Percentiles rank a stretch among this genome's conserved stretches.
These are phyloP conservation scores for Tetramorium parvispinum DNA, from an alignment of 1,140 invertebrate genomes.

Conservation along the genomic window DNA sequence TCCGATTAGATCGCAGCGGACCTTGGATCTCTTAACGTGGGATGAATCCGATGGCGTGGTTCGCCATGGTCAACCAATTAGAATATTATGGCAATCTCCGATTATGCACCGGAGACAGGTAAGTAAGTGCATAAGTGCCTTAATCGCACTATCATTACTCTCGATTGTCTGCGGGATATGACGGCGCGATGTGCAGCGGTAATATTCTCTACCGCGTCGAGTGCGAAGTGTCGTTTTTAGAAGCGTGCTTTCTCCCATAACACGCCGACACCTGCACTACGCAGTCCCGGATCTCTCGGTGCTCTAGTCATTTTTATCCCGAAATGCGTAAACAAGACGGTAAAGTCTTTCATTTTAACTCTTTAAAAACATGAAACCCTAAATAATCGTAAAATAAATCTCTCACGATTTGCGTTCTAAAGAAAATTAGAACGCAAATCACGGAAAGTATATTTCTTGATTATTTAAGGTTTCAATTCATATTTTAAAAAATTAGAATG, in stretches of 20 bases:
- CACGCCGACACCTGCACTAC: neutral
- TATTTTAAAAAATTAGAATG: too few relatives aligned
- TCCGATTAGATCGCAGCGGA: slow-evolving; percentile 16
- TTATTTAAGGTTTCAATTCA: too few relatives aligned
- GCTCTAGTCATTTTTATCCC: neutral
- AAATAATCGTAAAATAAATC: neutral
- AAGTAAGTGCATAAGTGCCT: slow-evolving; percentile 51
- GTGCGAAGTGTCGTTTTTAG: slow-evolving; percentile 13
- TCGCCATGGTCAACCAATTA: slow-evolving; percentile 14
- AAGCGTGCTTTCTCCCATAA: slow-evolving; percentile 20
- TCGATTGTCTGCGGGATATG: slow-evolving; percentile 35
- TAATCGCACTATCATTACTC: slow-evolving; percentile 47
- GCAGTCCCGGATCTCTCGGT: neutral
- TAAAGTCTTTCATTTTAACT: neutral
- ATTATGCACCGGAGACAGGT: slow-evolving; percentile 7
- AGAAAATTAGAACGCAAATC: neutral
- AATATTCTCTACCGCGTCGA: slow-evolving; percentile 22
- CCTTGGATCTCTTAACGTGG: slow-evolving; percentile 28
- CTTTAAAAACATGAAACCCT: neutral
- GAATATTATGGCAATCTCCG: slow-evolving; percentile 20
- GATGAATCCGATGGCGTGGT: slow-evolving; percentile 18
- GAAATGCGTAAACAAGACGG: neutral
- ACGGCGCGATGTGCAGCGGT: neutral
- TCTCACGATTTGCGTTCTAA: neutral
- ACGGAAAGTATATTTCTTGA: too few relatives aligned